phyloP scores from a whole-genome alignment of 1,140 invertebrate genomes.

The Micrasema longulum region DNA sequence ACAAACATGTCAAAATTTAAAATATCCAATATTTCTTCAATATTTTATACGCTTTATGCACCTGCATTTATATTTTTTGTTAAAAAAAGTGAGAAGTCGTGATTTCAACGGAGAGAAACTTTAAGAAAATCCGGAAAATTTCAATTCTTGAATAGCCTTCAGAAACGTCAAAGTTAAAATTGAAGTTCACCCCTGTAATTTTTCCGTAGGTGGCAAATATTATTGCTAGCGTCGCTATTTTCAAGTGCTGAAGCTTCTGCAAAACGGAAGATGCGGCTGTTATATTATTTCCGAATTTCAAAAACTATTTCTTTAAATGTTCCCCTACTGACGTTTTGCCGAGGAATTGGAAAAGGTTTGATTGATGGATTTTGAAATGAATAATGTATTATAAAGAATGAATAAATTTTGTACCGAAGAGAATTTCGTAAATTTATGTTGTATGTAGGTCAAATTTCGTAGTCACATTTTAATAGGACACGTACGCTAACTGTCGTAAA shows the following conservation, averaged over 20 bases:
- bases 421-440: not conserved
- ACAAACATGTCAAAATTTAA: no score
- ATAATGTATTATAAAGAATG: slow-evolving; percentile 26
- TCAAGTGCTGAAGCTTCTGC: slow-evolving; percentile 37
- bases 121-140: no score
- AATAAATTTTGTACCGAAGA: slow-evolving; percentile 2
- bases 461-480: no score
- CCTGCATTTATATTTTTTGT: no score
- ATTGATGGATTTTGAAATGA: slow-evolving; percentile 22
- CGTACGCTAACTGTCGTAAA: no score
- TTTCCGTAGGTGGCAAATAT: slow-evolving; percentile 43
- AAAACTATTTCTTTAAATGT: slow-evolving; percentile 38
- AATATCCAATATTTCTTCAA: no score
- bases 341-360: slow-evolving; percentile 17
- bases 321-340: not conserved
- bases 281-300: slow-evolving; percentile 19
- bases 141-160: no score
- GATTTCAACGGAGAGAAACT: no score
- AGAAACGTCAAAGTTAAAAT: no score
- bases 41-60: no score
- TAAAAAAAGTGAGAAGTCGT: no score
- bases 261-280: slow-evolving; percentile 25
- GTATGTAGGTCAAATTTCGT: not conserved
- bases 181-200: slow-evolving; percentile 7
- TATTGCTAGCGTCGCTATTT: slow-evolving; percentile 32